These are phyloP conservation scores for Plebejus argus DNA, from an alignment of 2,888 invertebrate genomes.

Conservation along the genomic window DNA sequence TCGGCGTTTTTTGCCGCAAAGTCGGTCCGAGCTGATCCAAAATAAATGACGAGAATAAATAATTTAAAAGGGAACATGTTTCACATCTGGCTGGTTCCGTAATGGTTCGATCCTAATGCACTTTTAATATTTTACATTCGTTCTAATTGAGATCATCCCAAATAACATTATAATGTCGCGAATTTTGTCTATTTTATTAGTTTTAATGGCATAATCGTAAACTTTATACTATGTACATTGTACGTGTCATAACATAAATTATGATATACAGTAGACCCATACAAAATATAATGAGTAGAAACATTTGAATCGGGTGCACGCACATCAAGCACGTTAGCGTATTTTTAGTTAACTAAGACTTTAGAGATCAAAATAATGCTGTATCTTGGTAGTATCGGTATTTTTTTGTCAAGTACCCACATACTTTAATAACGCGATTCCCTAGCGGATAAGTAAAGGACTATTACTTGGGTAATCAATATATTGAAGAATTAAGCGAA, in stretches of 20 bases:
- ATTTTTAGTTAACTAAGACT: no score
- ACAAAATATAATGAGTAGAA: no score
- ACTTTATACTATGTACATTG: background rate
- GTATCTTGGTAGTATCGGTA: no score
- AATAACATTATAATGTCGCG: background rate
- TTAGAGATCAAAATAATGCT: no score
- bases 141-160: constrained; percentile 22
- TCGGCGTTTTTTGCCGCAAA: constrained; percentile 46
- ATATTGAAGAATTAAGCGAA: no score
- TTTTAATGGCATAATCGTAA: background rate
- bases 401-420: no score
- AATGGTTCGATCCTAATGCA: constrained; percentile 38
- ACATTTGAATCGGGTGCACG: no score
- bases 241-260: background rate
- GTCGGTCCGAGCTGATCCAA: constrained; percentile 38
- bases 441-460: no score
- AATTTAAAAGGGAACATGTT: constrained; percentile 24
- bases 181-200: background rate
- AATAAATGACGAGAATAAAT: constrained; percentile 28
- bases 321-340: no score
- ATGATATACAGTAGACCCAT: no score
- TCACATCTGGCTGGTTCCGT: background rate
- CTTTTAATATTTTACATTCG: constrained; percentile 42
- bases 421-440: no score
- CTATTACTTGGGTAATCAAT: no score